Conservation (phyloP, 92 coral and sea anemone species). For the Actinostola sp. region DNA sequence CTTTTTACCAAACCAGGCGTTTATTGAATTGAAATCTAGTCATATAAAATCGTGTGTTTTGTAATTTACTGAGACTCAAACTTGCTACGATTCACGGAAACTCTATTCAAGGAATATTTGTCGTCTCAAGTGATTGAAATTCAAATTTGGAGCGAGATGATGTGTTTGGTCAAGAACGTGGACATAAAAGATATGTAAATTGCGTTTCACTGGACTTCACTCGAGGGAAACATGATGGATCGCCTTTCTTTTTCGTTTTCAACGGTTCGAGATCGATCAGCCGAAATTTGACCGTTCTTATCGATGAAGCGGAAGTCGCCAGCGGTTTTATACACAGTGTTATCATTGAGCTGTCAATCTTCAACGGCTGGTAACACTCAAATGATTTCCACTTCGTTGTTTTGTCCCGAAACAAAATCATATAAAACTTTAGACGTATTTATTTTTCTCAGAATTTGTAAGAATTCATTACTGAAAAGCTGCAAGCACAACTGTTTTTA, state of each 20-base stretch:
- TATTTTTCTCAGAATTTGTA: not conserved
- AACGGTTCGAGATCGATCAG: constrained; percentile 8
- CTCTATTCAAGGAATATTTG: not conserved
- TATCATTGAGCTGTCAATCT: constrained; percentile 33
- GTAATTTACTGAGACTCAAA: not conserved
- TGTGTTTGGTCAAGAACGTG: not conserved
- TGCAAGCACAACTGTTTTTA: no score
- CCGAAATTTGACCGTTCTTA: not conserved
- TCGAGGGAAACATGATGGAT: not conserved
- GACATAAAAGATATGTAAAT: constrained; percentile 25
- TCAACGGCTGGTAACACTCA: constrained; percentile 15
- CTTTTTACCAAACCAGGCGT: no score
- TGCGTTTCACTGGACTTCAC: not conserved
- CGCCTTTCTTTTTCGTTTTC: constrained; percentile 4
- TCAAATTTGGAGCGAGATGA: constrained; percentile 43
- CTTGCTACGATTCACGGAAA: not conserved
- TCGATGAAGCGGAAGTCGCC: constrained; percentile 23
- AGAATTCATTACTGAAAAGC: no score
- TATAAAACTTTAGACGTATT: no score
- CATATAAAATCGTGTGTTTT: not conserved
- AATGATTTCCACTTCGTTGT: constrained; percentile 9
- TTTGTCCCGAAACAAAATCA: not conserved
- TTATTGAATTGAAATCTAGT: not conserved
- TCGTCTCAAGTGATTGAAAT: constrained; percentile 22
- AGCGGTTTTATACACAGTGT: not conserved